Conservation (phyloP, 1,140 invertebrate genomes). For the Drosophila leontia region DNA sequence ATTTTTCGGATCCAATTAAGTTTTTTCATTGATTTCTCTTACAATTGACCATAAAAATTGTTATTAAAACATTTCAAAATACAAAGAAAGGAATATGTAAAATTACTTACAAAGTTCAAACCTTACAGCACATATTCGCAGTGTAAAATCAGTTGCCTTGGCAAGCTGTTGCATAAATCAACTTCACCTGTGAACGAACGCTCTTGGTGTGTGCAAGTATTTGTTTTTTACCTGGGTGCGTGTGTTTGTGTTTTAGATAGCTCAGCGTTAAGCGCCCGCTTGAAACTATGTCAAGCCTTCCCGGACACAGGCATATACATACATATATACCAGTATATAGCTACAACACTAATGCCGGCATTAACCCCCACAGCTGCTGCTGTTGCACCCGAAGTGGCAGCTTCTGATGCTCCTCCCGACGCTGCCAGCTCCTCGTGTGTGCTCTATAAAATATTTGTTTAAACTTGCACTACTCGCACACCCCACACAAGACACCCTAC, state of each 20-base stretch:
- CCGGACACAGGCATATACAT: conserved; percentile 10
- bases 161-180: conserved; percentile 82
- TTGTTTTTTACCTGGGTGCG: conserved; percentile 22
- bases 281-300: conserved; percentile 76
- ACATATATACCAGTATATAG: conserved; percentile 14
- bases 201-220: conserved; percentile 15
- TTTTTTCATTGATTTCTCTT: neutral
- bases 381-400: conserved; percentile 26
- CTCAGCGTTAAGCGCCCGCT: conserved; percentile 51
- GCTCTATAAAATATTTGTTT: conserved; percentile 82
- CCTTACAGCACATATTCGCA: neutral
- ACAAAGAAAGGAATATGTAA: neutral
- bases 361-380: conserved; percentile 42
- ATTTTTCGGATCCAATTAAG: no score
- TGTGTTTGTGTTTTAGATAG: conserved; percentile 60
- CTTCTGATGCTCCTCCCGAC: conserved; percentile 28
- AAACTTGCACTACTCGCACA: conserved; percentile 48
- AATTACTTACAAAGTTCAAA: no score
- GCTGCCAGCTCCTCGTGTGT: conserved; percentile 49
- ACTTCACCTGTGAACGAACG: conserved; percentile 54
- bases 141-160: conserved; percentile 49
- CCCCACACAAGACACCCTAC: neutral
- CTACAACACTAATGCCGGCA: conserved; percentile 33
- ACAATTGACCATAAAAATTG: neutral
- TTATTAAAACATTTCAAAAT: neutral